A percentile compares a stretch with the other conserved stretches of the same genome.
phyloP scores from a whole-genome alignment of 2,113 vertebrate genomes.

The Columba janthina region DNA sequence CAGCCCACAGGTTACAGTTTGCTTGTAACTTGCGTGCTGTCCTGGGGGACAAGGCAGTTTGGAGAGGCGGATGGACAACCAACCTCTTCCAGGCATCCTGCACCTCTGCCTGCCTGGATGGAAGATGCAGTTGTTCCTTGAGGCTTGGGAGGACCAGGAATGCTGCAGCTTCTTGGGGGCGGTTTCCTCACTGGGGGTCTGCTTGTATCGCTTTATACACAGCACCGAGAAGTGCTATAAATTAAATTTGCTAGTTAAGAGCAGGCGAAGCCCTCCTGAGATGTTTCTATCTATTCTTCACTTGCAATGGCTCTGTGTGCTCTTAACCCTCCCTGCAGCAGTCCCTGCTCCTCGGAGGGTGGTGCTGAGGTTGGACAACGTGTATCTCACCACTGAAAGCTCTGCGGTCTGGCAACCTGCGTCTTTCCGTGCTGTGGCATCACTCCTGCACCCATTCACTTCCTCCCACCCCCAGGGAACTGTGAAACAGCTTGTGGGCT shows the following conservation, averaged over 20 bases:
- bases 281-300: not conserved
- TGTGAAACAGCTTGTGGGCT: not conserved
- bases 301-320: not conserved
- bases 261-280: not conserved
- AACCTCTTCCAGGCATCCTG: not conserved
- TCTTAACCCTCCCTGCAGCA: not conserved
- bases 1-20: not conserved
- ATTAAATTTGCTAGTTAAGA: not conserved
- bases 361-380: rapidly evolving
- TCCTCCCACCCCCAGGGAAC: not conserved
- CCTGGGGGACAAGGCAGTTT: not conserved
- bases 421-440: not conserved
- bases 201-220: not conserved
- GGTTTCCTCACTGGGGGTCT: not conserved
- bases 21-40: too few species aligned
- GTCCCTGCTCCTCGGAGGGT: not conserved
- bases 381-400: not conserved
- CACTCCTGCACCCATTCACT: not conserved
- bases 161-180: not conserved
- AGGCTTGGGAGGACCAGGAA: not conserved
- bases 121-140: not conserved
- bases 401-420: not conserved
- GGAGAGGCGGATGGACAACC: not conserved
- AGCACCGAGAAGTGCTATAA: not conserved
- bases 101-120: not conserved